Base-by-base conservation (phyloP, 2,113 vertebrate genomes). In the Glareola pratincola region DNA sequence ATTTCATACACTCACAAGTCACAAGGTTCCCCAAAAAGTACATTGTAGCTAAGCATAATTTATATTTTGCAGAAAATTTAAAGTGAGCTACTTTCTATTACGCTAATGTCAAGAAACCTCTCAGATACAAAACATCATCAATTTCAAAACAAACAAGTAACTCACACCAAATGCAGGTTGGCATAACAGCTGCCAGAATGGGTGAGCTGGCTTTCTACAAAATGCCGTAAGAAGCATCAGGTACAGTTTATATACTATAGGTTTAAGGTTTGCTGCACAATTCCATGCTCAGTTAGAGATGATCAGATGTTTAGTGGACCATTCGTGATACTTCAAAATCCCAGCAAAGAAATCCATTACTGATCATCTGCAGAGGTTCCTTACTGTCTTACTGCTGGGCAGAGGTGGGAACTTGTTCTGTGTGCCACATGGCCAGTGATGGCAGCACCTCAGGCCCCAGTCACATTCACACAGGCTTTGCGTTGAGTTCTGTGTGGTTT, bases 121-220 rank as follows among this genome's bases (percentile, higher is more conserved):
- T 83, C 39, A 41, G 63, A 63, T 39, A 62, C 16, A 36, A 80
- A 85, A 51, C 21, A 63, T 45, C 30, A 76, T 63, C 47, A 12
- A 50, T 60, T 90, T 77, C n/a, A 85, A 93, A 91, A 60, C 41
- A 43, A 92, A 64, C 53, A 77, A 74, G n/a, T 63, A 82, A 48
- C 54, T 88, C 71, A 51, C 84, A 77, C 24, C 27, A 89, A 53
- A 48, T 22, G 27, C 60, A 89, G 53, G 36, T 47, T 69, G 67
- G 62, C 53, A 4, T 51, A 68, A 88, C 37, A 85, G 86, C 32
- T 64, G n/a, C 45, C 75, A 54, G 77, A 13, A 77, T 2, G 16
- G 29, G 23, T 36, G 56, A 82, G 26, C 15, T 8, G 1, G 21
- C 56, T 74, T 83, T 20, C 53, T 59, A 54, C 20, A 63, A 85